Conservation (phyloP, 2,797 vertebrate species). For the Myoxocephalus aenaeus region DNA sequence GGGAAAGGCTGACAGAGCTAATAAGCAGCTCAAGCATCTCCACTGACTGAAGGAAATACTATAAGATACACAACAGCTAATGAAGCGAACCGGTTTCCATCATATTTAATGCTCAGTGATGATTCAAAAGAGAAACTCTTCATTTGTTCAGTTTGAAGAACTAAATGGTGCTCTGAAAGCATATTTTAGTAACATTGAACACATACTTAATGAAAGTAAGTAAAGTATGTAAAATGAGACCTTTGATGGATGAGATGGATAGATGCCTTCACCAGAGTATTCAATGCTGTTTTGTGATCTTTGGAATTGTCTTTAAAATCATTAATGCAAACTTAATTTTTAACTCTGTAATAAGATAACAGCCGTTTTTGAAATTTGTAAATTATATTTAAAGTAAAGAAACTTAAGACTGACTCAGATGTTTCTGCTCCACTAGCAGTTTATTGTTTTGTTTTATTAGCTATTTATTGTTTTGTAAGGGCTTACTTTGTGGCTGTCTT, state of each 20-base stretch:
- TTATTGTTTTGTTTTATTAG: slow-evolving; percentile 2
- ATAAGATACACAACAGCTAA: slow-evolving; percentile 7
- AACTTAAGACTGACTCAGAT: slow-evolving; percentile 1
- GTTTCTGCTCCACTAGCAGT: slow-evolving; percentile 2
- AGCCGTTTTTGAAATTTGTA: not conserved
- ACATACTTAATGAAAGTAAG: too few relatives aligned
- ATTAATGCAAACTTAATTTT: not conserved
- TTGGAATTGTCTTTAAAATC: not conserved
- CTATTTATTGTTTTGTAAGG: slow-evolving; percentile 8
- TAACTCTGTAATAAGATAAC: not conserved
- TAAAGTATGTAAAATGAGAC: too few relatives aligned
- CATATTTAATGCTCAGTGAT: slow-evolving; percentile 9
- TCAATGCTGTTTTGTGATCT: too few relatives aligned
- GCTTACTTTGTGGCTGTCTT: slow-evolving; percentile 2
- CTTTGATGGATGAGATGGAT: too few relatives aligned
- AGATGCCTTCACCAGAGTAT: too few relatives aligned
- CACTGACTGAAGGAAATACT: slow-evolving; percentile 13
- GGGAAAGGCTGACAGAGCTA: not conserved
- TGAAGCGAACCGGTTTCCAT: slow-evolving; percentile 16
- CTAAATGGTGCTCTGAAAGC: slow-evolving; percentile 1
- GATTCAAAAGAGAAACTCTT: slow-evolving; percentile 17
- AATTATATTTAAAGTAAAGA: not conserved
- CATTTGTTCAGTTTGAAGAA: slow-evolving; percentile 25
- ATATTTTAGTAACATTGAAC: not conserved
- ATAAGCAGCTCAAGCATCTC: slow-evolving; percentile 1